Base-by-base conservation (phyloP, 2,113 vertebrate genomes). In the Chaetodon trifascialis region DNA sequence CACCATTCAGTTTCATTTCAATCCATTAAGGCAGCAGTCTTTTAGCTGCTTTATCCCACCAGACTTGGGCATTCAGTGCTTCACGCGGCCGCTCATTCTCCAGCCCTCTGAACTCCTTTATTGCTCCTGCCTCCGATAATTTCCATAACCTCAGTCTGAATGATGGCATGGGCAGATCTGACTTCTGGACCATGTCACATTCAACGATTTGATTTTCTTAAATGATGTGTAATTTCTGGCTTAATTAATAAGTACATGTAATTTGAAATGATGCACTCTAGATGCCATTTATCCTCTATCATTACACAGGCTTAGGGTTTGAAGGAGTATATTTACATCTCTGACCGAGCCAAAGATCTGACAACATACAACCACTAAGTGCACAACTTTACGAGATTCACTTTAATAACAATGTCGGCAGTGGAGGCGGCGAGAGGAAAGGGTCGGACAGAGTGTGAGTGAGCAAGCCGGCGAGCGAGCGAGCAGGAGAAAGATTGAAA, bases 381-480 rank as follows among this genome's bases (percentile, higher is more conserved):
- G 42, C n/a, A 46, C 67, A 70, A 21, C 47, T 80, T 11, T 51
- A 4, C 7, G 25, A 71, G 58, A 84, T 34, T 40, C 23, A 59
- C 15, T 54, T 1, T 75, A 23, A 49, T 75, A 73, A 44, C 44
- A 72, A 60, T 55, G 55, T 51, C 68, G 60, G 62, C 62, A 64
- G 83, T 56, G 47, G 58, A 68, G 58, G 42, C 4, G 19, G 10
- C 52, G 42, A 52, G 16, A 60, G 25, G 17, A 65, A 15, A 9
- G 44, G 79, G n/a, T 85, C 79, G 83, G 23, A 47, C 7, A n/a
- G 67, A 69, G 76, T 74, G 69, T 38, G 62, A 83, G 42, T n/a
- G 38, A 82, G 71, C 17, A 16, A 80, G 55, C 60, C 58, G 63
- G 40, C 0, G 56, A 65, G 46, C 16, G 34, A 60, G 36, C 7